These are phyloP conservation scores for Lithobates pipiens DNA, from an alignment of 2,797 vertebrate species.

Conservation along the genomic window DNA sequence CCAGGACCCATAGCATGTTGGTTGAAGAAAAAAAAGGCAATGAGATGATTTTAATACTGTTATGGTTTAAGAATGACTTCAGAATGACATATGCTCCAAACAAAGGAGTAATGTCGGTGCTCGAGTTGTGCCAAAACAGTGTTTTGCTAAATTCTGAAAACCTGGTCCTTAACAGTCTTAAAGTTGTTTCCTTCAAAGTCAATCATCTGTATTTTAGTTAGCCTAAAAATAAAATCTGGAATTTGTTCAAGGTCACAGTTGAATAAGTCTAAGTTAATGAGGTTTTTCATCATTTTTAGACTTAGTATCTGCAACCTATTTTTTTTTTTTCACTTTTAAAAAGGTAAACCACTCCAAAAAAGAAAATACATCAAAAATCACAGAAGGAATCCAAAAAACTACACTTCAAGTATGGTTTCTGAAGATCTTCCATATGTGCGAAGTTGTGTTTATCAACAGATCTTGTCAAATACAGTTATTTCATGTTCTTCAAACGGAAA, in stretches of 20 bases:
- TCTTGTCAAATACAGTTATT: slow-evolving; percentile 77
- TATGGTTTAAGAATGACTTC: slow-evolving; percentile 79
- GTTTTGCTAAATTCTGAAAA: too few relatives aligned
- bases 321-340: slow-evolving; percentile 72
- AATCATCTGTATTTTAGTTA: slow-evolving; percentile 79
- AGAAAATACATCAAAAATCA: slow-evolving; percentile 78
- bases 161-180: slow-evolving; percentile 71
- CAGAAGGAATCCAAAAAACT: slow-evolving; percentile 78
- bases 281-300: slow-evolving; percentile 79
- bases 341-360: slow-evolving; percentile 79
- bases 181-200: slow-evolving; percentile 83
- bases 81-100: slow-evolving; percentile 78
- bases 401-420: slow-evolving; percentile 77
- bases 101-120: slow-evolving; percentile 79
- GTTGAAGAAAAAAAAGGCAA: slow-evolving; percentile 74
- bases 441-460: slow-evolving; percentile 74
- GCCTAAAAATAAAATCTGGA: slow-evolving; percentile 81
- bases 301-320: slow-evolving; percentile 79
- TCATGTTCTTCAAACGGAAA: slow-evolving; percentile 73
- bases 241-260: slow-evolving; percentile 82
- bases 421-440: slow-evolving; percentile 71
- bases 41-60: slow-evolving; percentile 81
- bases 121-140: slow-evolving; percentile 72
- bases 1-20: slow-evolving; percentile 72
- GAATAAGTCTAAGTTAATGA: slow-evolving; percentile 78